phyloP scores from a whole-genome alignment of 1,140 invertebrate species.

The Drosophila suzukii region DNA sequence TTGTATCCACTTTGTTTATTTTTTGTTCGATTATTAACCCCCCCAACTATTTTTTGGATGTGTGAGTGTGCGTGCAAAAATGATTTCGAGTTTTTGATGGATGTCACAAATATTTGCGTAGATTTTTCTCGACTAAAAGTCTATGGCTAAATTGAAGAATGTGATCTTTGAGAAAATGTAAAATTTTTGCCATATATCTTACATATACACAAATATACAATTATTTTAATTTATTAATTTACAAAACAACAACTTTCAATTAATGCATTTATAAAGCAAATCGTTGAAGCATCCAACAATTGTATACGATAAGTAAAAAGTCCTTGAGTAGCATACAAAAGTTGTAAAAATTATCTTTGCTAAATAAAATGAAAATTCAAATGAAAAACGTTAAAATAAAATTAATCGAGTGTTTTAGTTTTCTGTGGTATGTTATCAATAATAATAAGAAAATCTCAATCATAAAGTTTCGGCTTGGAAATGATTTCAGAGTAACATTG shows the following conservation, averaged over 20 bases:
- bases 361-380: constrained; percentile 56
- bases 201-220: constrained; percentile 54
- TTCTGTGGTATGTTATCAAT: neutral
- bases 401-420: constrained; percentile 3
- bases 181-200: constrained; percentile 79
- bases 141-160: constrained; percentile 79
- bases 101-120: constrained; percentile 77
- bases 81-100: constrained; percentile 51
- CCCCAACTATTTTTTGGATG: constrained; percentile 22
- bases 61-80: constrained; percentile 66
- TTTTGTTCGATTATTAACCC: constrained; percentile 40
- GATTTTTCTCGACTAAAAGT: constrained; percentile 83
- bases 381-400: constrained; percentile 31
- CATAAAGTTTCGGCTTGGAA: neutral
- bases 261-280: constrained; percentile 58
- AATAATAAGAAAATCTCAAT: constrained; percentile 9
- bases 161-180: constrained; percentile 68
- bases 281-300: constrained; percentile 39
- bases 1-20: constrained; percentile 54
- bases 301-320: constrained; percentile 62
- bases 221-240: constrained; percentile 53
- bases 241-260: constrained; percentile 46
- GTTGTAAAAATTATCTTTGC: constrained; percentile 53
- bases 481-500: neutral
- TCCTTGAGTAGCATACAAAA: constrained; percentile 28